Conservation (phyloP, 2,113 vertebrate species). For the Sturnira hondurensis region DNA sequence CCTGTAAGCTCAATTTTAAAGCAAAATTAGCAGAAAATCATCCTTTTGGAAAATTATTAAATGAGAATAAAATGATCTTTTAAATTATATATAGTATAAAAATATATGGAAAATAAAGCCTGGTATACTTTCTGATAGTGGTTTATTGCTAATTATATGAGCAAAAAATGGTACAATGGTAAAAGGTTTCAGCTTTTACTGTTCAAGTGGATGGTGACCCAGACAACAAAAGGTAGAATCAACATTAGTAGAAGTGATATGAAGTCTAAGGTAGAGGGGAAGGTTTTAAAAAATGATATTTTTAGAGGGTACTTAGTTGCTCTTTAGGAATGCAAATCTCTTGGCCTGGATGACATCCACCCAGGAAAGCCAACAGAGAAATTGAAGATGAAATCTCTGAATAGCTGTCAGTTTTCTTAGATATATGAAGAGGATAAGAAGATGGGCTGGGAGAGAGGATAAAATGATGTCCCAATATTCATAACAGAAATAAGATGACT, state of each 20-base stretch:
- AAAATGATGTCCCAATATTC: neutral
- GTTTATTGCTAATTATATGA: neutral
- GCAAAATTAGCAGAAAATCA: neutral
- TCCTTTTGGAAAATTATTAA: neutral
- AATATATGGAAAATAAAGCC: neutral
- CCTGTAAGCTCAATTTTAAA: neutral
- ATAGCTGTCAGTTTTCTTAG: constrained; percentile 8
- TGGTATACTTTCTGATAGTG: neutral
- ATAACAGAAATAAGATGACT: neutral
- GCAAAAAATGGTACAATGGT: neutral
- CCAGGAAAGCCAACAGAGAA: constrained; percentile 43
- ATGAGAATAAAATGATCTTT: neutral
- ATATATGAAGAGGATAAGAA: constrained; percentile 12
- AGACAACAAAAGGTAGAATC: neutral
- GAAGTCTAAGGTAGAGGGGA: neutral
- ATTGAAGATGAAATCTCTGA: constrained; percentile 33
- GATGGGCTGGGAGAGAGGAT: neutral
- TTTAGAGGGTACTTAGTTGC: constrained; percentile 20
- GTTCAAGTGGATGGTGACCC: neutral
- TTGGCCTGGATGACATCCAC: constrained; percentile 25
- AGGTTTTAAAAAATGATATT: constrained; percentile 18
- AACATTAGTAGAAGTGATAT: neutral
- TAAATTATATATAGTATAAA: neutral
- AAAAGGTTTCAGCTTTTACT: neutral
- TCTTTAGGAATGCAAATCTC: constrained; percentile 46